Evolutionary conservation across 92 coral and sea anemone genomes (phyloP).

Genomic region (Zoanthus gigantus): DNA sequence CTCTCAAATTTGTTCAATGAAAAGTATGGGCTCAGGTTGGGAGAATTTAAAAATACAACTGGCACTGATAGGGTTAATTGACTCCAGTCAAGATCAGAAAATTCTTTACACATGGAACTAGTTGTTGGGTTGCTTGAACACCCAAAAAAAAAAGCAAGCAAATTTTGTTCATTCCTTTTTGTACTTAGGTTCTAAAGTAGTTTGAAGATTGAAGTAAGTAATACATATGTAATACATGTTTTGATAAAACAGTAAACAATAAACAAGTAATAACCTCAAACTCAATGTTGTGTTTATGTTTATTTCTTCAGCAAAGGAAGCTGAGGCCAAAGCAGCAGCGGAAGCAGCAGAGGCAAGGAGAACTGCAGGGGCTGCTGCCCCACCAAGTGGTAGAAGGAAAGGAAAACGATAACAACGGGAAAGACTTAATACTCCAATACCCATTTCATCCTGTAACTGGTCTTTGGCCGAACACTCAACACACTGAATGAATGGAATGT

Average conservation of each 20-base stretch:
- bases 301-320: conserved; percentile 30
- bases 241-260: not conserved
- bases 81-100: no score
- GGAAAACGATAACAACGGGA: conserved; percentile 20
- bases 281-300: not conserved
- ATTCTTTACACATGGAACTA: no score
- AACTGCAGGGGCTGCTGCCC: conserved; percentile 27
- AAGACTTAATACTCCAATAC: not conserved
- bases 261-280: not conserved
- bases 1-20: no score
- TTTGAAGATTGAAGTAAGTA: no score
- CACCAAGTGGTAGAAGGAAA: conserved; percentile 36
- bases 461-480: not conserved
- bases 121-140: no score
- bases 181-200: no score
- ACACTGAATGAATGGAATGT: not conserved
- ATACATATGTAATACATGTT: no score
- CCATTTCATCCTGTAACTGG: conserved; percentile 10
- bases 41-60: no score
- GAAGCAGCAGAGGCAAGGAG: conserved; percentile 31
- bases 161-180: no score
- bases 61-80: no score
- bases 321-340: conserved; percentile 37
- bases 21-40: no score
- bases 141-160: no score